phyloP scores from a whole-genome alignment of 2,888 invertebrate species.

The Melanchra persicariae region DNA sequence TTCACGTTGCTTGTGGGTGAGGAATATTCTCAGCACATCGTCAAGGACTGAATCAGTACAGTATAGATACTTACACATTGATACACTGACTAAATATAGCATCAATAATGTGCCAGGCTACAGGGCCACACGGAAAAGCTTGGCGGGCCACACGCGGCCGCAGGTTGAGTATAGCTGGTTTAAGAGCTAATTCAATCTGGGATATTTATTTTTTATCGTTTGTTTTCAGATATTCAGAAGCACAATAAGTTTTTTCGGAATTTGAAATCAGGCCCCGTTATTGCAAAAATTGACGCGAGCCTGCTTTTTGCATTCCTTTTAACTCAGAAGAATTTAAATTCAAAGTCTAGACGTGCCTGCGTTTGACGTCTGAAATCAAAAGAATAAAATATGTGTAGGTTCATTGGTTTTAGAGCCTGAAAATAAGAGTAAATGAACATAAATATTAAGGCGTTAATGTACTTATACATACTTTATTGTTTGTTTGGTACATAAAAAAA shows the following conservation, averaged over 20 bases:
- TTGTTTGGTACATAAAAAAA: not conserved
- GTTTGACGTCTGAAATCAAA: conserved; percentile 25
- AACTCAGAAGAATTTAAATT: conserved; percentile 30
- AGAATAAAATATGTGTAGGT: conserved; percentile 33
- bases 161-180: not conserved
- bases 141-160: too few species aligned
- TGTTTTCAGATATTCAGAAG: not conserved
- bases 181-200: not conserved
- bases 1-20: too few species aligned
- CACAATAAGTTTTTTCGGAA: not conserved
- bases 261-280: conserved; percentile 3
- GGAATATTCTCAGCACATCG: too few species aligned
- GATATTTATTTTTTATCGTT: not conserved
- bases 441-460: too few species aligned
- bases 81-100: too few species aligned
- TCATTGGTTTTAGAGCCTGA: not conserved
- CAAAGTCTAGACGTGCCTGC: conserved; percentile 6
- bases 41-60: too few species aligned
- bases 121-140: too few species aligned
- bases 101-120: too few species aligned
- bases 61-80: too few species aligned
- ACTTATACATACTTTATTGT: not conserved
- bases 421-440: not conserved
- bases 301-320: conserved; percentile 30
- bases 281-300: not conserved